These are phyloP conservation scores for Rhegmatorhina hoffmannsi DNA, from an alignment of 2,113 vertebrate genomes.

Conservation along the genomic window DNA sequence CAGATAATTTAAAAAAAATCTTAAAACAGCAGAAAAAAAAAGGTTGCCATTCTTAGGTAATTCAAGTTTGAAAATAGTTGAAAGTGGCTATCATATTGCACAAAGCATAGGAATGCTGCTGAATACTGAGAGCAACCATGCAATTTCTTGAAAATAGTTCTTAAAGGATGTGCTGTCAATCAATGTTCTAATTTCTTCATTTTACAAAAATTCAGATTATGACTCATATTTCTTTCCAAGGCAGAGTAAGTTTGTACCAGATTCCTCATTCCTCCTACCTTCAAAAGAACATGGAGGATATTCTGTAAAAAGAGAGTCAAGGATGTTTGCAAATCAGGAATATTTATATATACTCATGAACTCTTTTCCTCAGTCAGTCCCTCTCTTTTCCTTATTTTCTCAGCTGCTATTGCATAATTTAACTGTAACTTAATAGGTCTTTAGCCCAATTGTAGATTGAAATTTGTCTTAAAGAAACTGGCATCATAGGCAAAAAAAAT, in stretches of 20 bases:
- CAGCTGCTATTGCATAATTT: not conserved
- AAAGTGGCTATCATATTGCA: not conserved
- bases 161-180: not conserved
- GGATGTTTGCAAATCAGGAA: not conserved
- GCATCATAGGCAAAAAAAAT: not conserved
- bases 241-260: not conserved
- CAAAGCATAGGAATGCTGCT: not conserved
- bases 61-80: slow-evolving; percentile 30
- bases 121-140: not conserved
- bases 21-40: not conserved
- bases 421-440: not conserved
- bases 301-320: not conserved
- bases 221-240: not conserved
- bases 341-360: not conserved
- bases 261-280: not conserved
- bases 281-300: not conserved
- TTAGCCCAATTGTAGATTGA: not conserved
- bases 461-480: not conserved
- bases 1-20: not conserved
- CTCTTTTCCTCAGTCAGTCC: not conserved
- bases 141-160: slow-evolving; percentile 10
- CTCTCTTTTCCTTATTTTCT: not conserved
- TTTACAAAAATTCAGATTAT: not conserved
- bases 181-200: not conserved
- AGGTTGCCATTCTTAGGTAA: not conserved